Base-by-base conservation (phyloP, 2,797 vertebrate species). In the Alcedo quadribrachys region DNA sequence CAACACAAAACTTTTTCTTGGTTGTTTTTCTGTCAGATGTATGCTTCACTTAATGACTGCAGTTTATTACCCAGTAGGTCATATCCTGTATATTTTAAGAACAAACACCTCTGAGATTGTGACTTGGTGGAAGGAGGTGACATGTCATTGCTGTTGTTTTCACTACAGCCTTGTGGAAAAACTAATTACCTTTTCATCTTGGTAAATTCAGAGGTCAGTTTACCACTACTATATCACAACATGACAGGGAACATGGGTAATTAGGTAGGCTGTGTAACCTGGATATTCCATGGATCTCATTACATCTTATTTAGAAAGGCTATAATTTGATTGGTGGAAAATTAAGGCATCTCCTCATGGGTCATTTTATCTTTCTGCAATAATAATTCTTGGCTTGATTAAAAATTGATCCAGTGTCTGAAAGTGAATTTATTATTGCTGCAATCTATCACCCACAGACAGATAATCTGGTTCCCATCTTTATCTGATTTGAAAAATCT, bases 401-500 rank as follows among this genome's bases (percentile, higher is more conserved):
- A 99, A 99, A 99, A 99, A 99, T 99, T 99, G 99, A 99, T 99
- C 99, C 98, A 98, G 98, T 98, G 98, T 98, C 98, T 99, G 99
- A 98, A 99, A 99, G 98, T 99, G 99, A 99, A 99, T 99, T 99
- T 99, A 99, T 99, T 99, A 99, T 99, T 99, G 98, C 98, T 98
- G 98, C 98, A 98, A 99, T 99, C 98, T 99, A 99, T 99, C 99
- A 99, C 98, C 97, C 97, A 97, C 97, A 98, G 99, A 99, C 99
- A 99, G 98, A 99, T 99, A 99, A 99, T 99, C 99, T 98, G 98
- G 98, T 98, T 99, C 98, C 98, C 98, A 98, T 98, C 98, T 98
- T 98, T 98, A 98, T 99, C 98, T 99, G 98, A 98, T 98, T 98
- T 98, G 98, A 98, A 98, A 98, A 98, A 98, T 98, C 98, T 98